Evolutionary conservation across 2,888 invertebrate genomes (phyloP).

Genomic region (Agrotis ipsilon): DNA sequence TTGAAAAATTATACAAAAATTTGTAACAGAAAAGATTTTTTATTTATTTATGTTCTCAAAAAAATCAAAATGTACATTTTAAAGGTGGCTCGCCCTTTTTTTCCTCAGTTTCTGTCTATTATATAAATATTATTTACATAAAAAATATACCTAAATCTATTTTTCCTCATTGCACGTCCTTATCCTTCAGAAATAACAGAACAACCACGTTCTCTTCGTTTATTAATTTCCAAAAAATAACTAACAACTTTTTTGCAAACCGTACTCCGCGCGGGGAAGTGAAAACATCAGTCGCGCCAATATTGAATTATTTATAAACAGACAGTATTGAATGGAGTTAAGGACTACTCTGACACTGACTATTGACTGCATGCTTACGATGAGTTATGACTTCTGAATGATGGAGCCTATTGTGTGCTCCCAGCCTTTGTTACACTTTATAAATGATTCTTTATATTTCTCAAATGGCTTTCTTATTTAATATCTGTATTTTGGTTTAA

Average conservation of each 20-base stretch:
- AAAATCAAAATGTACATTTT: no score
- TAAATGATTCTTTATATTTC: slow-evolving; percentile 72
- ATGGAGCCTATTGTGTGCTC: slow-evolving; percentile 82
- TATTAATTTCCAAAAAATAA: not conserved
- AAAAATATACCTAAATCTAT: no score
- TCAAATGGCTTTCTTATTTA: slow-evolving; percentile 67
- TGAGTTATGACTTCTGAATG: slow-evolving; percentile 86
- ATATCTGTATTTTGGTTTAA: slow-evolving; percentile 51
- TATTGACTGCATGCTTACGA: slow-evolving; percentile 85
- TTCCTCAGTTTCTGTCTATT: no score
- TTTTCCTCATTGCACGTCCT: no score
- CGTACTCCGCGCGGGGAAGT: slow-evolving; percentile 65
- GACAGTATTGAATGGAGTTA: slow-evolving; percentile 82
- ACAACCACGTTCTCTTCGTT: not conserved
- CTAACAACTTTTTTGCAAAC: slow-evolving; percentile 58
- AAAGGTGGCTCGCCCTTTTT: no score
- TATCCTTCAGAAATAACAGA: not conserved
- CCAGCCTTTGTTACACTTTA: slow-evolving; percentile 77
- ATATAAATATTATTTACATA: no score
- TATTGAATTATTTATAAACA: slow-evolving; percentile 89
- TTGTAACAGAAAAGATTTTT: no score
- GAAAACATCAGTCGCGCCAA: slow-evolving; percentile 76
- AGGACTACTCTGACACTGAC: slow-evolving; percentile 85
- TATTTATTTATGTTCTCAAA: no score
- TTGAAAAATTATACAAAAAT: not conserved